Conservation (phyloP, 2,888 invertebrate genomes). For the Globia sparganii region DNA sequence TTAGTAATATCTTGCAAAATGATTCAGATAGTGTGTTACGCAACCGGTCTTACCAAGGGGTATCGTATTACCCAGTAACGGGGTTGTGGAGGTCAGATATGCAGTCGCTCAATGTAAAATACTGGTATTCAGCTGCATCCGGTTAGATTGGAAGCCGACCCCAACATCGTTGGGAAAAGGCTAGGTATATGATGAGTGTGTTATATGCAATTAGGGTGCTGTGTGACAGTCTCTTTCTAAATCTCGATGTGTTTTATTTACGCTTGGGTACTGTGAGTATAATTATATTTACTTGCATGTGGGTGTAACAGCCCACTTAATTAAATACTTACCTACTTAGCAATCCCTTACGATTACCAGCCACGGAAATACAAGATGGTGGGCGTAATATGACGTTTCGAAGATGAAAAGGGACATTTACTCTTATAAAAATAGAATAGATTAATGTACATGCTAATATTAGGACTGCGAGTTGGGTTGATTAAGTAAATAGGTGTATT, state of each 20-base stretch:
- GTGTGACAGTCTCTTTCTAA: too few relatives aligned
- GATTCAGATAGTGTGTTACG: too few relatives aligned
- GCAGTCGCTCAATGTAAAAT: too few relatives aligned
- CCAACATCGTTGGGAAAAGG: too few relatives aligned
- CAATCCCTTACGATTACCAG: neutral
- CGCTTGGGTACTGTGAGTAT: neutral
- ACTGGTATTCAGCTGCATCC: too few relatives aligned
- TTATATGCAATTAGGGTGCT: too few relatives aligned
- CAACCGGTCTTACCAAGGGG: too few relatives aligned
- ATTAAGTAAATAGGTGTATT: neutral
- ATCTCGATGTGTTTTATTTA: neutral
- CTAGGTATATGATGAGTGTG: too few relatives aligned
- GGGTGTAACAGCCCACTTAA: neutral
- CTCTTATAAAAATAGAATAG: slow-evolving; percentile 27
- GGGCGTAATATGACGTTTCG: slow-evolving; percentile 8
- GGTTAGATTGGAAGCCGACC: too few relatives aligned
- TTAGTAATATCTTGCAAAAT: too few relatives aligned
- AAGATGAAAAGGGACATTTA: neutral
- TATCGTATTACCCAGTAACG: too few relatives aligned
- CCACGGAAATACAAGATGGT: neutral
- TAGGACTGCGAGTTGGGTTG: neutral
- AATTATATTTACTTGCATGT: neutral
- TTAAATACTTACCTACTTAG: neutral
- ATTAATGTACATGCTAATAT: neutral
- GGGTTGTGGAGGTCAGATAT: too few relatives aligned